Conservation (phyloP, 2,797 vertebrate species). For the Enteromius argenteus region DNA sequence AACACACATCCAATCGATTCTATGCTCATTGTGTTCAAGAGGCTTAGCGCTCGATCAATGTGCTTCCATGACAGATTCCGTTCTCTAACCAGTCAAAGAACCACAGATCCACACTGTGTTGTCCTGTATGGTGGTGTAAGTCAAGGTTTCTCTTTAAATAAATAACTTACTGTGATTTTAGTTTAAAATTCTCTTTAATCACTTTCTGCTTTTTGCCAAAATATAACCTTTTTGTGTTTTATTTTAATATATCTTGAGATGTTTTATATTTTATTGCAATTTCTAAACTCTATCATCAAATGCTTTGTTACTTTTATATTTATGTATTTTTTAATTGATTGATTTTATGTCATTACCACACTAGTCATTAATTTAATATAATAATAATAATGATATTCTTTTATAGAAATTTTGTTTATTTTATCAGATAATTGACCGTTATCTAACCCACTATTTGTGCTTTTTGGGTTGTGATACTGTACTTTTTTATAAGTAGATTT, state of each 20-base stretch:
- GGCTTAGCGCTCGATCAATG: constrained; percentile 75
- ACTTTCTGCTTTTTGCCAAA: background rate
- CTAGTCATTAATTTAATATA: background rate
- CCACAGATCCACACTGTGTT: constrained; percentile 21
- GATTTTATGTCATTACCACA: background rate
- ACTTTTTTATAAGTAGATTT: no score
- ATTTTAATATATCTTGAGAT: background rate
- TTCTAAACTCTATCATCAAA: background rate
- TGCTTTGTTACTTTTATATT: background rate
- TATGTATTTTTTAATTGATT: background rate
- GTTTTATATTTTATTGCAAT: background rate
- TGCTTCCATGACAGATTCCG: constrained; percentile 37
- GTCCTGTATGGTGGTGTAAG: background rate
- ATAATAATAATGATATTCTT: no score
- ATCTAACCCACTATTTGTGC: background rate
- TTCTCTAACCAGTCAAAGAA: constrained; percentile 21
- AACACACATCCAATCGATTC: constrained; percentile 74
- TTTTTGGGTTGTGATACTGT: no score
- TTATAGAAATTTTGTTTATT: background rate
- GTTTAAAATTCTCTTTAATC: background rate
- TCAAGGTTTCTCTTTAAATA: background rate
- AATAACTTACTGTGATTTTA: background rate
- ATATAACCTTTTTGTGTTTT: background rate
- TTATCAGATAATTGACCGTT: background rate
- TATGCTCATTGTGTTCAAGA: constrained; percentile 75